Evolutionary conservation across 2,113 vertebrate species (phyloP).

Genomic region (Syrrhaptes paradoxus): DNA sequence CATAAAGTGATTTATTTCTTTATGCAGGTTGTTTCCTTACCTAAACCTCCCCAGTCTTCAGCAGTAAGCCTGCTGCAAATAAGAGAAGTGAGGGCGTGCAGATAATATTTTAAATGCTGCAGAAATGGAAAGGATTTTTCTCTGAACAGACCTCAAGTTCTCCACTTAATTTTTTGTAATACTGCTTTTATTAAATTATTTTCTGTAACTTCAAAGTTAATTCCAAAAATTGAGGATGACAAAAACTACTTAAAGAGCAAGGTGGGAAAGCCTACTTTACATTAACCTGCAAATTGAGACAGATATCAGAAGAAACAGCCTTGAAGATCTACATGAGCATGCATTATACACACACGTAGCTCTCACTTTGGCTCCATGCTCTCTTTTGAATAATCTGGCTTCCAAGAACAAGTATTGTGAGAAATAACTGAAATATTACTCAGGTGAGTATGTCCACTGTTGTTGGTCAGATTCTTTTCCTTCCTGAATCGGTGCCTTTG

Average conservation of each 20-base stretch:
- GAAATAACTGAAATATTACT: background rate
- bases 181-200: slow-evolving; percentile 29
- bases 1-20: slow-evolving; percentile 34
- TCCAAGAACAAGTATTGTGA: background rate
- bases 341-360: background rate
- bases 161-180: background rate
- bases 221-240: background rate
- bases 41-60: slow-evolving; percentile 10
- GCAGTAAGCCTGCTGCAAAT: slow-evolving; percentile 27
- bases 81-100: background rate
- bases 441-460: background rate
- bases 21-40: slow-evolving; percentile 13
- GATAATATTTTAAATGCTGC: background rate
- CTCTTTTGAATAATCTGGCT: background rate
- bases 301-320: background rate
- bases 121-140: slow-evolving; percentile 39
- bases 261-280: slow-evolving; percentile 6
- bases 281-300: slow-evolving; percentile 10
- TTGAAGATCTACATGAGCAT: background rate
- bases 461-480: background rate
- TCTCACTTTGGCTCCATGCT: background rate
- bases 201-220: slow-evolving; percentile 14
- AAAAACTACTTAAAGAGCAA: slow-evolving; percentile 20
- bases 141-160: background rate
- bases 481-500: background rate